Evolutionary conservation across 2,888 invertebrate species (phyloP).

Genomic region (Lysandra bellargus): DNA sequence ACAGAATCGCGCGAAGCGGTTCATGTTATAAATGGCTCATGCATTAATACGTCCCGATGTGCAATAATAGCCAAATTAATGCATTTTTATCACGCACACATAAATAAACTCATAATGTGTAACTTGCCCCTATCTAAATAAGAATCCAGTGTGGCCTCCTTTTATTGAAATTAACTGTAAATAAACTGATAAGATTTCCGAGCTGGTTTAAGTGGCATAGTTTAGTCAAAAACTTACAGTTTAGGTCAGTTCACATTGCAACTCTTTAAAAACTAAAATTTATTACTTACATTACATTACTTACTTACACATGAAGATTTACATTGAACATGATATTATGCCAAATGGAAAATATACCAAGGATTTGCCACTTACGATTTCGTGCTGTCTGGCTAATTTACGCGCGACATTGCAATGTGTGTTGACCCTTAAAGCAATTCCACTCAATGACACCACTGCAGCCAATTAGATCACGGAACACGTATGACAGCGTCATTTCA

Average conservation of each 20-base stretch:
- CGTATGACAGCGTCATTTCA: not conserved
- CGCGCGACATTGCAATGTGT: too few species aligned
- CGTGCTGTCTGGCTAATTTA: too few species aligned
- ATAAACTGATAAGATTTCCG: slow-evolving; percentile 7
- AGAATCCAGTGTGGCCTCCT: not conserved
- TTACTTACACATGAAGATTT: too few species aligned
- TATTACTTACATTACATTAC: too few species aligned
- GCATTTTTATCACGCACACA: slow-evolving; percentile 38
- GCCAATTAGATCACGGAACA: not conserved
- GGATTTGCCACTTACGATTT: too few species aligned
- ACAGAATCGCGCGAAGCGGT: slow-evolving; percentile 63
- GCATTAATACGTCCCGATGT: slow-evolving; percentile 65
- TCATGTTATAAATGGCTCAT: slow-evolving; percentile 65
- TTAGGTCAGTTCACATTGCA: not conserved
- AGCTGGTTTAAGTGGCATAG: not conserved
- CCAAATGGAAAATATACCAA: too few species aligned
- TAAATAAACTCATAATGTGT: slow-evolving; percentile 33
- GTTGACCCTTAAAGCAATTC: not conserved
- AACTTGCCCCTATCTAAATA: slow-evolving; percentile 13
- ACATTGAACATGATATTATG: too few species aligned
- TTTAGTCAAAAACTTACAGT: not conserved
- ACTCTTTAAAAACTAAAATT: too few species aligned
- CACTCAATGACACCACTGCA: not conserved
- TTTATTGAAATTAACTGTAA: slow-evolving; percentile 11
- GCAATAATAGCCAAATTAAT: slow-evolving; percentile 57